Base-by-base conservation (phyloP, 2,797 vertebrate species). In the Phylloscopus collybita region DNA sequence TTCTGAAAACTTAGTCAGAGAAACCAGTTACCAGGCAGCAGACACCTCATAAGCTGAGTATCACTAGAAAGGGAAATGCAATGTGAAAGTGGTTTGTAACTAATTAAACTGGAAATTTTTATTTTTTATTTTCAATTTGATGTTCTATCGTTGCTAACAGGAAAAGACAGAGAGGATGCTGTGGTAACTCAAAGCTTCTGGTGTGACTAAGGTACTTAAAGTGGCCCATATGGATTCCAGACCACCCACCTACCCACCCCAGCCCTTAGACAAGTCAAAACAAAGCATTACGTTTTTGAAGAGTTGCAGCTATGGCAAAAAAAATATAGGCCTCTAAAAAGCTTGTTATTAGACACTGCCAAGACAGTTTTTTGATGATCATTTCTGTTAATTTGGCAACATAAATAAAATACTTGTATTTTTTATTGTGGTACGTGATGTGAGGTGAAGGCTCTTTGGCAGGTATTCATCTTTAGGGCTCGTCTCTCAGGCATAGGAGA, bases 211-310 rank as follows among this genome's bases (percentile, higher is more conserved):
- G 80, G 93, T 96, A 96, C 95, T 95, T 97, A 95, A 95, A 95
- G 74, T 17, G 11, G 90, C 59, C 90, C 94, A 96, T 95, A 96
- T 95, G 94, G 90, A 95, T 95, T 93, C 85, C 80, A 97, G 95
- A 94, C 86, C 95, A 93, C 87, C 96, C 96, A 95, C 88, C 82
- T 93, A 91, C 90, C 85, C 78, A 93, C 82, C 61, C 74, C 83
- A 97, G 67, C 90, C 94, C 65, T 96, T 88, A 91, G 65, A 92
- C 78, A 96, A 96, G 94, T 96, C 92, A 96, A 96, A 97, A 96
- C 88, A 96, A 96, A 92, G 54, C 67, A 90, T 86, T 92, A 90
- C 6, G 47, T 88, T 90, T 96, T 87, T 90, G 27, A 96, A 93
- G 85, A 92, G 67, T 66, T 92, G 34, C 67, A 88, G 78, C 49